phyloP scores from a whole-genome alignment of 2,888 invertebrate species.

The Plutella xylostella region DNA sequence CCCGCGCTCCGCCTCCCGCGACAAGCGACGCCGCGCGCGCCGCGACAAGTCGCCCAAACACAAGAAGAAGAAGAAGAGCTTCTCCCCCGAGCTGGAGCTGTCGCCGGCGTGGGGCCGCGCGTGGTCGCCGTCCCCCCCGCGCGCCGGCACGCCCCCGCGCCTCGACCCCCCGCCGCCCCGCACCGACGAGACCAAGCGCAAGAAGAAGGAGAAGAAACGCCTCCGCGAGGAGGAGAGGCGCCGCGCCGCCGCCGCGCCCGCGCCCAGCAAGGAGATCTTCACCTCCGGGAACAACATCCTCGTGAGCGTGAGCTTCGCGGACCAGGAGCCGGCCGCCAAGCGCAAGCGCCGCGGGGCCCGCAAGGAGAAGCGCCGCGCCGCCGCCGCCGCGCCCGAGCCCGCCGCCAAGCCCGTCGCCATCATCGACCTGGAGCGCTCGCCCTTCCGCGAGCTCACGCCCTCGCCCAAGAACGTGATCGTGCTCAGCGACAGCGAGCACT shows the following conservation, averaged over 20 bases:
- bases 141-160: conserved; percentile 53
- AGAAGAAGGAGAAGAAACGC: no score
- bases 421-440: conserved; percentile 87
- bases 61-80: conserved; percentile 37
- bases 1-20: conserved; percentile 31
- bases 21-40: conserved; percentile 25
- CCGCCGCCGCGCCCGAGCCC: conserved; percentile 18
- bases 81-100: conserved; percentile 28
- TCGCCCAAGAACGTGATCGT: conserved; percentile 86
- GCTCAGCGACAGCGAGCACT: conserved; percentile 83
- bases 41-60: conserved; percentile 36
- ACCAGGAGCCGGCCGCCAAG: conserved; percentile 52
- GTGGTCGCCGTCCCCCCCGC: conserved; percentile 75
- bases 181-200: conserved; percentile 9
- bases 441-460: conserved; percentile 84
- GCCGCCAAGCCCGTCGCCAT: conserved; percentile 80
- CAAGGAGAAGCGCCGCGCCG: conserved; percentile 19
- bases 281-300: conserved; percentile 94
- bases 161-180: conserved; percentile 28
- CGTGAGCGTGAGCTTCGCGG: conserved; percentile 92
- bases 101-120: conserved; percentile 53
- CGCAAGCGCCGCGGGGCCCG: conserved; percentile 26
- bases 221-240: conserved; percentile 23
- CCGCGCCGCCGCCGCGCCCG: conserved; percentile 38
- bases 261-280: conserved; percentile 89